These are phyloP conservation scores for Philopotamus ludificatus DNA, from an alignment of 1,140 invertebrate genomes.

Conservation along the genomic window DNA sequence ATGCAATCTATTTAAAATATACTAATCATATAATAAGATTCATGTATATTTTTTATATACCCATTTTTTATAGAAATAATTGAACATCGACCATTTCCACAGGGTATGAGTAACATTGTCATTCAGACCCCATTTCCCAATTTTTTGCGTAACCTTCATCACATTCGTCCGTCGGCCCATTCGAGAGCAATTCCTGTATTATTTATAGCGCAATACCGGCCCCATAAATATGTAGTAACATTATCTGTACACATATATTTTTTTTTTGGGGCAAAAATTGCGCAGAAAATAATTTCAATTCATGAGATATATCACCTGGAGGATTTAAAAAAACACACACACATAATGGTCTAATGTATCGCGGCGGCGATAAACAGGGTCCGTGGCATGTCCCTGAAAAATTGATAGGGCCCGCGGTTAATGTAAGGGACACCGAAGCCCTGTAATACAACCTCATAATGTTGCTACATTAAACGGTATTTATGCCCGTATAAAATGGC, in stretches of 20 bases:
- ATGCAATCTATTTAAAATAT: no score
- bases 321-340: neutral
- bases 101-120: no score
- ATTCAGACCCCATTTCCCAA: no score
- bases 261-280: neutral
- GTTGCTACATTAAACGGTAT: constrained; percentile 2
- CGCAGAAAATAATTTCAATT: neutral
- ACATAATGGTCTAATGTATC: neutral
- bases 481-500: neutral
- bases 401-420: neutral
- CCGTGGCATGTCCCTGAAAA: neutral
- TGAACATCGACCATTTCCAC: no score
- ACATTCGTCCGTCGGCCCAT: neutral
- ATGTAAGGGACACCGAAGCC: neutral
- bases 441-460: neutral
- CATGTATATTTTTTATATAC: no score
- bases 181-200: neutral
- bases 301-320: neutral
- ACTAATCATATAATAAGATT: no score
- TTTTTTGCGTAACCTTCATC: no score
- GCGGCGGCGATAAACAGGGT: neutral
- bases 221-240: neutral
- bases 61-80: no score
- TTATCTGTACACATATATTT: neutral
- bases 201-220: neutral